phyloP scores from a whole-genome alignment of 1,140 invertebrate genomes.

The Leptinotarsa defecta region DNA sequence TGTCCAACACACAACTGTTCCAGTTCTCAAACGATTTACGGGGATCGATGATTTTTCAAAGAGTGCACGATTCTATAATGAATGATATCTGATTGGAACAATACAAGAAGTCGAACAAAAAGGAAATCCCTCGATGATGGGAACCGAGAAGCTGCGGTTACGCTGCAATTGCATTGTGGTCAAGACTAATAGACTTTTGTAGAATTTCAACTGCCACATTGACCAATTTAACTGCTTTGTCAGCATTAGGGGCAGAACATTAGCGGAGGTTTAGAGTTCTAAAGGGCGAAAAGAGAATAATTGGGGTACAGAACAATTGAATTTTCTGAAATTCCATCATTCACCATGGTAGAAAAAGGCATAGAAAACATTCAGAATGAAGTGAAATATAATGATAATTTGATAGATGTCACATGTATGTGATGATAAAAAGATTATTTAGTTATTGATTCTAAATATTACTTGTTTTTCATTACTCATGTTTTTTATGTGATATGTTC shows the following conservation, averaged over 20 bases:
- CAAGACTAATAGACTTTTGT: slow-evolving; percentile 26
- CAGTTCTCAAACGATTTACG: slow-evolving; percentile 15
- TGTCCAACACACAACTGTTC: slow-evolving; percentile 15
- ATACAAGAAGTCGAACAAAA: slow-evolving; percentile 23
- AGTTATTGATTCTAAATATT: no score
- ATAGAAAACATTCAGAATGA: no score
- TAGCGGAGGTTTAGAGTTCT: no score
- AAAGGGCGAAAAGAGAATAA: no score
- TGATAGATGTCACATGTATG: no score
- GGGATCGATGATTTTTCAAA: slow-evolving; percentile 21
- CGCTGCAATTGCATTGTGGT: slow-evolving; percentile 29
- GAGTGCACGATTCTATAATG: slow-evolving; percentile 21
- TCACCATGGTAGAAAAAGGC: no score
- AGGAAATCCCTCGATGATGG: slow-evolving; percentile 27
- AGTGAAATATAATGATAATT: no score
- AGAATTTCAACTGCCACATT: slow-evolving; percentile 10
- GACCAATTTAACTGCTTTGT: slow-evolving; percentile 12
- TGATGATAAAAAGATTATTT: no score
- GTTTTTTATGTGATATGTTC: no score
- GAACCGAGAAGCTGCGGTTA: slow-evolving; percentile 34
- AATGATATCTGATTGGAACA: slow-evolving; percentile 23
- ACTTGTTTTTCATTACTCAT: no score
- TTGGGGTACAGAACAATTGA: no score
- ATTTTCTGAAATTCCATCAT: no score
- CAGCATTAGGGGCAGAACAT: neutral